Base-by-base conservation (phyloP, 2,113 vertebrate species). In the Serinus canaria region DNA sequence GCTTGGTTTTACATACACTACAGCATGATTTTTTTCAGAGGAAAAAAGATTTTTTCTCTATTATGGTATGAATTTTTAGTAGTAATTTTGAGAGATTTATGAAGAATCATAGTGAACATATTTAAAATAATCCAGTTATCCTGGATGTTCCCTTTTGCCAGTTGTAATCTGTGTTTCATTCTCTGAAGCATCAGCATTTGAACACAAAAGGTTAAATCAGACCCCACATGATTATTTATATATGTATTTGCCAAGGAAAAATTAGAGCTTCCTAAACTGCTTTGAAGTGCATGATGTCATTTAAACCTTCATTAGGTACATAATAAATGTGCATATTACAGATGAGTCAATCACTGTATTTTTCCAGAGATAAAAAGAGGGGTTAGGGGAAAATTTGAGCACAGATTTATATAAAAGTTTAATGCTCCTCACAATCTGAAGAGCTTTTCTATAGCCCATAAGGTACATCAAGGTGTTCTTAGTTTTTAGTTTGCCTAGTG, bases 341-440 rank as follows among this genome's bases (percentile, higher is more conserved):
- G 30, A 55, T 94, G 63, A 96, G 69, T 73, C 74, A 60, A 16
- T 92, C 41, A 56, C 13, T n/a, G 7, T 64, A 46, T 74, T 85
- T 89, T 77, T 87, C 41, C 78, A 77, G 69, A 76, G 23, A 66
- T 76, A 80, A 67, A 90, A 83, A 80, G 24, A 60, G 22, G 6
- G 44, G 75, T 64, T 62, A 68, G 20, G 12, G 44, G 41, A 76
- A 94, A 78, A 89, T 95, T 78, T 43, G 5, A 72, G 60, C 67
- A 90, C 31, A 58, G 28, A 58, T 53, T 94, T 74, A 87, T 25
- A 79, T 21, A 74, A 83, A 79, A 10, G 80, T 53, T 87, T 85
- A 93, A 89, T 94, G 52, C 49, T 94, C 22, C 59, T 84, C 50
- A 95, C 56, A 90, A 44, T 84, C 75, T 80, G 67, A 89, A 86